phyloP scores from a whole-genome alignment of 1,140 invertebrate species.

The Hyles euphorbiae region DNA sequence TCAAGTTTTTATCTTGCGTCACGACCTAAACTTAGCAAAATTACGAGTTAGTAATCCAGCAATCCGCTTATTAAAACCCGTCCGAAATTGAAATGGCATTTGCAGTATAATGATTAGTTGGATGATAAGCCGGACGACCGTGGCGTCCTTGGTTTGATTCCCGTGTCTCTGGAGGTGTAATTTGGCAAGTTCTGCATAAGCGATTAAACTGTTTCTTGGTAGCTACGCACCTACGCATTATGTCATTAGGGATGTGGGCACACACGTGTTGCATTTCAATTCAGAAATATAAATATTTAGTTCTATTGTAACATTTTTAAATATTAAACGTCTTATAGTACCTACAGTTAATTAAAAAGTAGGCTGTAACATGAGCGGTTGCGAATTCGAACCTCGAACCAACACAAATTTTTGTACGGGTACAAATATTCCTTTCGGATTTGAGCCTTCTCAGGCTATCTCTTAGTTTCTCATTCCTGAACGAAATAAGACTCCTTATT shows the following conservation, averaged over 20 bases:
- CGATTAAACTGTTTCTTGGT: constrained; percentile 68
- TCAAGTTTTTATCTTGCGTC: constrained; percentile 19
- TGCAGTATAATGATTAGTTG: constrained; percentile 63
- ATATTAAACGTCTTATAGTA: too few relatives aligned
- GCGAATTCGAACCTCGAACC: too few relatives aligned
- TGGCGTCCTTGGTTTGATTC: constrained; percentile 65
- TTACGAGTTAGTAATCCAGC: constrained; percentile 44
- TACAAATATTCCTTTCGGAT: too few relatives aligned
- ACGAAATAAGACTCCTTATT: too few relatives aligned
- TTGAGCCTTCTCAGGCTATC: too few relatives aligned
- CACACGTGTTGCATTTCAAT: constrained; percentile 49
- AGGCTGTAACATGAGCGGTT: too few relatives aligned
- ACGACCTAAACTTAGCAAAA: constrained; percentile 42
- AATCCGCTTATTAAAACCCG: constrained; percentile 56
- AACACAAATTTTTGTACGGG: too few relatives aligned
- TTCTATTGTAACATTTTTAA: too few relatives aligned
- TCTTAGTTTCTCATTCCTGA: too few relatives aligned
- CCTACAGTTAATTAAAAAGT: too few relatives aligned
- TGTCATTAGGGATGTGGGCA: constrained; percentile 58
- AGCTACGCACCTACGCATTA: constrained; percentile 61
- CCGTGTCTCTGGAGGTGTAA: constrained; percentile 70
- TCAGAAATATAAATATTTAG: too few relatives aligned
- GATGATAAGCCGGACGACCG: constrained; percentile 66
- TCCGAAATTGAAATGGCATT: constrained; percentile 66
- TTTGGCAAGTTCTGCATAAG: constrained; percentile 63